A percentile compares a stretch with the other conserved stretches of the same genome.
These are phyloP conservation scores for Atta texana DNA, from an alignment of 1,140 invertebrate species.

Conservation along the genomic window DNA sequence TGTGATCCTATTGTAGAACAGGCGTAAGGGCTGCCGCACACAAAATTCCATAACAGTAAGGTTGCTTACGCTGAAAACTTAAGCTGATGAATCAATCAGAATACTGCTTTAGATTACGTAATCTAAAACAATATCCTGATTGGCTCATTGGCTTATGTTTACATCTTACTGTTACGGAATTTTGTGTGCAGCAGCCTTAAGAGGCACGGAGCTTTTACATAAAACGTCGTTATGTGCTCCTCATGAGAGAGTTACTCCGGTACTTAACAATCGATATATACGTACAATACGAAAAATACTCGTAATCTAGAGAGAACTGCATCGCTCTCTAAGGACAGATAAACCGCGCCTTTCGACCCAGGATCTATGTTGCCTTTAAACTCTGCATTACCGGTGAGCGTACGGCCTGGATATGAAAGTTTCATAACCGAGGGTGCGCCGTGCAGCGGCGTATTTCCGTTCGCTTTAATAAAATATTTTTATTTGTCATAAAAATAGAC, in stretches of 20 bases:
- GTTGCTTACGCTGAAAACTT: too few species aligned
- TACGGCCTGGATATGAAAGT: slow-evolving; percentile 54
- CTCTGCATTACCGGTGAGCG: slow-evolving; percentile 59
- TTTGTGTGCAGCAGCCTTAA: too few species aligned
- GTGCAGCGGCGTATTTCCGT: slow-evolving; percentile 28
- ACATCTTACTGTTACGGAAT: too few species aligned
- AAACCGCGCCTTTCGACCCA: slow-evolving; percentile 53
- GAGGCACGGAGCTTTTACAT: neutral
- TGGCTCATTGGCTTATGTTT: too few species aligned
- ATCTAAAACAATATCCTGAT: too few species aligned
- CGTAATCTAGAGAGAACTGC: slow-evolving; percentile 55
- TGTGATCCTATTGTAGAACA: too few species aligned
- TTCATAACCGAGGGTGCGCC: slow-evolving; percentile 58
- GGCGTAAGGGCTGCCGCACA: too few species aligned
- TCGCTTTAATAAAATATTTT: slow-evolving; percentile 64
- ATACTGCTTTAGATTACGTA: too few species aligned
- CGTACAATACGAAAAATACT: slow-evolving; percentile 59
- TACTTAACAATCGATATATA: slow-evolving; percentile 51
- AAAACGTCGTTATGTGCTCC: slow-evolving; percentile 6
- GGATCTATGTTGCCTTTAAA: slow-evolving; percentile 51
- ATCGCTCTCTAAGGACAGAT: slow-evolving; percentile 63
- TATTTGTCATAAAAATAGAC: slow-evolving; percentile 63
- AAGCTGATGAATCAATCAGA: too few species aligned
- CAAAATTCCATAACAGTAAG: too few species aligned
- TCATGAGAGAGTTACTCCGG: neutral